These are phyloP conservation scores for Camarhynchus parvulus DNA, from an alignment of 2,113 vertebrate genomes.

Conservation along the genomic window DNA sequence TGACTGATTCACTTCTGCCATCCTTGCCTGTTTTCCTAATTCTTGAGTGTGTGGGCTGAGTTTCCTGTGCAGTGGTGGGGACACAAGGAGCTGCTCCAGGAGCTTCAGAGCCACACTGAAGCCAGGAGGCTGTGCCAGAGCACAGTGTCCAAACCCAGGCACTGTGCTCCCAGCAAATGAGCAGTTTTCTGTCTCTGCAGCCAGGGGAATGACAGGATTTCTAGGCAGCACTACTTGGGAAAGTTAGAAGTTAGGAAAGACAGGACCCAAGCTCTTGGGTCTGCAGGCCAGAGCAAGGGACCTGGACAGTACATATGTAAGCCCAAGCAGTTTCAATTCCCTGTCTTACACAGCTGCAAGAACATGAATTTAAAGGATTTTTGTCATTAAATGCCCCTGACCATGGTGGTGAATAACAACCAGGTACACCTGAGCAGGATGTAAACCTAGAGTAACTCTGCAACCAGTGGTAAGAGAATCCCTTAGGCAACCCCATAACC, in stretches of 20 bases:
- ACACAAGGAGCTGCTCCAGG: not conserved
- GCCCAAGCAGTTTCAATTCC: not conserved
- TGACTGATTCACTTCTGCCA: not conserved
- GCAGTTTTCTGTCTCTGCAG: not conserved
- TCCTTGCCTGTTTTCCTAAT: not conserved
- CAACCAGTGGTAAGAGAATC: not conserved
- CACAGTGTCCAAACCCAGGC: not conserved
- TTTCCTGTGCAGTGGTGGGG: not conserved
- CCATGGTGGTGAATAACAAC: accelerated
- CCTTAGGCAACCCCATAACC: not conserved
- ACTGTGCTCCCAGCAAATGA: not conserved
- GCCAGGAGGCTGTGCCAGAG: not conserved
- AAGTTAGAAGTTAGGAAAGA: not conserved
- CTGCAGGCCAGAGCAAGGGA: not conserved
- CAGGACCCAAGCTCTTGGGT: not conserved
- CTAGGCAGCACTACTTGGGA: not conserved
- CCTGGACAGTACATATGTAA: not conserved
- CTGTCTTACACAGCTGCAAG: not conserved
- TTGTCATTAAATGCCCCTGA: not conserved
- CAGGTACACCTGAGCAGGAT: not conserved
- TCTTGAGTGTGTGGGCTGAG: not conserved
- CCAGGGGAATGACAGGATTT: accelerated
- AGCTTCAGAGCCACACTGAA: not conserved
- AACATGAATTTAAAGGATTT: not conserved
- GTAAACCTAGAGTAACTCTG: not conserved